phyloP scores from a whole-genome alignment of 2,888 invertebrate genomes.

The Drosophila niveifrons region DNA sequence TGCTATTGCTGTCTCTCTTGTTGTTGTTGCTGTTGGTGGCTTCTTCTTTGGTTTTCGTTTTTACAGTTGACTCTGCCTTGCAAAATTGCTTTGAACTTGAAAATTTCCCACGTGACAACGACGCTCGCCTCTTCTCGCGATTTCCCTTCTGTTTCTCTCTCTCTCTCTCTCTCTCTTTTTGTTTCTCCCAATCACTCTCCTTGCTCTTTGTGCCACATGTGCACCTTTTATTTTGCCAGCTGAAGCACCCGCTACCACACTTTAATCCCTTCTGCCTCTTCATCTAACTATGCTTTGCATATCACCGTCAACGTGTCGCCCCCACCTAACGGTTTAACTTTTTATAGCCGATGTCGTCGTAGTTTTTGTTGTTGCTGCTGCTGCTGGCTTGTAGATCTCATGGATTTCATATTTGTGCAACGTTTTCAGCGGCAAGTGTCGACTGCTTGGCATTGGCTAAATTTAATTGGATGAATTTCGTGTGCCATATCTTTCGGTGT shows the following conservation, averaged over 20 bases:
- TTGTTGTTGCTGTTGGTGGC: constrained; percentile 35
- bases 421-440: constrained; percentile 47
- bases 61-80: constrained; percentile 67
- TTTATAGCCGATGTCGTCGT: constrained; percentile 15
- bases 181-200: neutral
- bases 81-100: constrained; percentile 80
- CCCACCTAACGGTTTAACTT: constrained; percentile 40
- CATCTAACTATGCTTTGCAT: constrained; percentile 63
- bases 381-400: constrained; percentile 15
- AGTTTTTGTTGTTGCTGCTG: neutral
- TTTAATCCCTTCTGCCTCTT: neutral
- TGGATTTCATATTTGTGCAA: constrained; percentile 50
- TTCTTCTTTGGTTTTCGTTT: constrained; percentile 41
- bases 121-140: constrained; percentile 19
- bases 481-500: constrained; percentile 50
- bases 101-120: constrained; percentile 81
- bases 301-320: constrained; percentile 59
- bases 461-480: constrained; percentile 63
- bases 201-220: constrained; percentile 62
- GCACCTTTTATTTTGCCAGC: constrained; percentile 47
- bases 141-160: neutral
- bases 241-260: constrained; percentile 6
- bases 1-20: constrained; percentile 6
- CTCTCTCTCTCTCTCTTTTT: neutral
- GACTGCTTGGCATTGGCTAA: constrained; percentile 37